phyloP scores from a whole-genome alignment of 2,113 vertebrate genomes.

The Actenoides hombroni region DNA sequence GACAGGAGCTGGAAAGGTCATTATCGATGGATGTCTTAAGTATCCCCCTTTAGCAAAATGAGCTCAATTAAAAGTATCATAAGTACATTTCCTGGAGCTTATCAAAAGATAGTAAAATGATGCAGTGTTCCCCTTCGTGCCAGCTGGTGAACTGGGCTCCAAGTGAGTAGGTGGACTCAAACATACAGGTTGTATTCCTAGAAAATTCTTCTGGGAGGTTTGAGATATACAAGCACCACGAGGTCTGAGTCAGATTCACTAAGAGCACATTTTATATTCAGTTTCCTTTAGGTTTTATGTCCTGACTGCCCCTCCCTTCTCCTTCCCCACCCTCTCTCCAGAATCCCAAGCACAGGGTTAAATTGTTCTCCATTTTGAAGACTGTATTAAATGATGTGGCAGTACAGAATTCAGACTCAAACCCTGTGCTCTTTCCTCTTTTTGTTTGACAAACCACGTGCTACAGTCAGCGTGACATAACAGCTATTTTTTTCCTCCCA shows the following conservation, averaged over 20 bases:
- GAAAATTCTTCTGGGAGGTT: not conserved
- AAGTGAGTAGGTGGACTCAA: not conserved
- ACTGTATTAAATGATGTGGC: conserved; percentile 21
- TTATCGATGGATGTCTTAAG: not conserved
- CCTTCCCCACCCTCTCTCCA: conserved; percentile 11
- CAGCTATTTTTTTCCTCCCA: not conserved
- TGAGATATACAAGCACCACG: not conserved
- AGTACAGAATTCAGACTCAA: not conserved
- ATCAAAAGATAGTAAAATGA: not conserved
- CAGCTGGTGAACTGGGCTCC: not conserved
- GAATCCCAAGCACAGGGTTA: conserved; percentile 3
- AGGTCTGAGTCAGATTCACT: not conserved
- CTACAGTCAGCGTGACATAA: not conserved
- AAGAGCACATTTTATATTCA: not conserved
- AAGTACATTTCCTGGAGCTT: not conserved
- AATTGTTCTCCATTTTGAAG: not conserved
- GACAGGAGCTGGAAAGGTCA: not conserved
- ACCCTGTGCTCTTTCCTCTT: not conserved
- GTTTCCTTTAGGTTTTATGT: conserved; percentile 17
- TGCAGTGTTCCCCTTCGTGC: not conserved
- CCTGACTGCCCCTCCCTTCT: not conserved
- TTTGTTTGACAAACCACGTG: not conserved
- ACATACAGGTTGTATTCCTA: not conserved
- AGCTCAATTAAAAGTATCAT: not conserved
- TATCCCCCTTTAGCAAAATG: not conserved